phyloP scores from a whole-genome alignment of 1,140 invertebrate species.

The Ceratina japonica region DNA sequence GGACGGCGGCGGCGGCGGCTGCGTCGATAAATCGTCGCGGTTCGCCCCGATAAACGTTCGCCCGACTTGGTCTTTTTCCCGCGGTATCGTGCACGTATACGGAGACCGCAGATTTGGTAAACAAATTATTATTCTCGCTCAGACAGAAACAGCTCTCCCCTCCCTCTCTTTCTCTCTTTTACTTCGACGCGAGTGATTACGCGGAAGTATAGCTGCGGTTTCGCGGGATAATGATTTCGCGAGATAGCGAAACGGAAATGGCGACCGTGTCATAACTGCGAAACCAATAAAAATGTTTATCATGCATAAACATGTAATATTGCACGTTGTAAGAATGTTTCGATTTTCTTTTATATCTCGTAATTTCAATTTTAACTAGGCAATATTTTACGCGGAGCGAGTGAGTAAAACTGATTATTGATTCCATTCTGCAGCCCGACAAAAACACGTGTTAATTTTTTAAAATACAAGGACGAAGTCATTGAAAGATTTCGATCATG shows the following conservation, averaged over 20 bases:
- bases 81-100: constrained; percentile 57
- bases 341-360: too few species aligned
- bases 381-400: too few species aligned
- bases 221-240: constrained; percentile 57
- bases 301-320: too few species aligned
- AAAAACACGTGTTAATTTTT: too few species aligned
- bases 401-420: too few species aligned
- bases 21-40: constrained; percentile 65
- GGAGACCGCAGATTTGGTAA: constrained; percentile 62
- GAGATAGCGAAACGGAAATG: constrained; percentile 40
- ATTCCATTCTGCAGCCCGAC: too few species aligned
- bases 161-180: background rate
- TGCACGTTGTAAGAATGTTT: too few species aligned
- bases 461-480: too few species aligned
- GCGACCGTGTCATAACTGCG: too few species aligned
- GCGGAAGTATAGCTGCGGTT: constrained; percentile 53
- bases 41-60: constrained; percentile 62
- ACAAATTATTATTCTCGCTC: constrained; percentile 61
- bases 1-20: constrained; percentile 33
- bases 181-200: constrained; percentile 45
- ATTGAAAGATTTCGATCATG: too few species aligned
- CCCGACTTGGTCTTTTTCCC: constrained; percentile 45
- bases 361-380: too few species aligned
- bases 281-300: too few species aligned
- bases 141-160: background rate